Evolutionary conservation across 2,113 vertebrate genomes (phyloP).

Genomic region (Raphicerus campestris): DNA sequence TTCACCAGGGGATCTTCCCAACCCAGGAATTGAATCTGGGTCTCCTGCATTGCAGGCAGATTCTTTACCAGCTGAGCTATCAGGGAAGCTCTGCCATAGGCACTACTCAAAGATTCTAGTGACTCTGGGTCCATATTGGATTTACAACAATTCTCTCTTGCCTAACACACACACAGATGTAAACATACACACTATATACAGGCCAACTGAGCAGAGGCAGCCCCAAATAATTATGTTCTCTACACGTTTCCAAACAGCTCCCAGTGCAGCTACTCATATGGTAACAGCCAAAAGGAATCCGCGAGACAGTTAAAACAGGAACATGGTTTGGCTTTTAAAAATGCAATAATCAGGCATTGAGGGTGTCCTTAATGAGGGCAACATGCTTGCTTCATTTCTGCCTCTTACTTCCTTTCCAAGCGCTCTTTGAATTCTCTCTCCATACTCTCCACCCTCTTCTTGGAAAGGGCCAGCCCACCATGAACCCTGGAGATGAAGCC

Average conservation of each 20-base stretch:
- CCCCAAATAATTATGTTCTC: conserved; percentile 49
- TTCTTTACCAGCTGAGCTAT: not conserved
- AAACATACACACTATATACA: not conserved
- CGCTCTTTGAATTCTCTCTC: not conserved
- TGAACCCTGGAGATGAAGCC: not conserved
- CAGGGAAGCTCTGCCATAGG: not conserved
- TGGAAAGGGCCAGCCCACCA: not conserved
- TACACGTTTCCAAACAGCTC: conserved; percentile 51
- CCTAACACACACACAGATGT: not conserved
- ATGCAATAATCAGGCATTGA: not conserved
- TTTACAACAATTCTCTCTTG: not conserved
- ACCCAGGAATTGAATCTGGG: not conserved
- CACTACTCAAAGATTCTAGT: not conserved
- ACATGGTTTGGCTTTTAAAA: not conserved
- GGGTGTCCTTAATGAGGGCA: not conserved
- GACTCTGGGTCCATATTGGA: not conserved
- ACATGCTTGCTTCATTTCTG: not conserved
- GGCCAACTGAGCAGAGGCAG: not conserved
- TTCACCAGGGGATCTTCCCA: not conserved
- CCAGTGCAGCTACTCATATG: not conserved
- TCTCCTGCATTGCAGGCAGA: not conserved
- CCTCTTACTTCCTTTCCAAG: not conserved
- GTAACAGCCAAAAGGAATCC: not conserved
- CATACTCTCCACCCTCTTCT: not conserved
- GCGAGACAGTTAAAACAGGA: not conserved